These are phyloP conservation scores for Himalopsyche tibetana DNA, from an alignment of 2,888 invertebrate genomes.

Conservation along the genomic window DNA sequence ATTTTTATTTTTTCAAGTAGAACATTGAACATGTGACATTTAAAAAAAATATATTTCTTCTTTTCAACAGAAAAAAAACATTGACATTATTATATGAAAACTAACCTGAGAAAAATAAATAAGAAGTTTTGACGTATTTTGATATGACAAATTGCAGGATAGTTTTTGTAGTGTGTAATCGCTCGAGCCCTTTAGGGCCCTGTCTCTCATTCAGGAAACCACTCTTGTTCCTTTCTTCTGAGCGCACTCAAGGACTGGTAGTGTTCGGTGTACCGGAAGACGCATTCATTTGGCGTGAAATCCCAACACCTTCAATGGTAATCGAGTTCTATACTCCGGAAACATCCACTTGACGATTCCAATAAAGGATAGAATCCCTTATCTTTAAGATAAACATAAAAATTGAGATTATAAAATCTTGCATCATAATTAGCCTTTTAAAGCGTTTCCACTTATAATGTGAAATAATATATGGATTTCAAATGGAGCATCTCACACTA, in stretches of 20 bases:
- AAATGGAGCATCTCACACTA: too few relatives aligned
- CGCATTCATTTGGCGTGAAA: background rate
- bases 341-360: background rate
- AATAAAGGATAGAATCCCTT: background rate
- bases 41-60: too few relatives aligned
- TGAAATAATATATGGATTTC: too few relatives aligned
- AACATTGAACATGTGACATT: too few relatives aligned
- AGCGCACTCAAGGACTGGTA: background rate
- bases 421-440: too few relatives aligned
- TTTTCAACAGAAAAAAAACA: too few relatives aligned
- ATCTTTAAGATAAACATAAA: too few relatives aligned
- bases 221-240: background rate
- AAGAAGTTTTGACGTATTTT: background rate
- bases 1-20: too few relatives aligned
- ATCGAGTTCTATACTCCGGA: background rate
- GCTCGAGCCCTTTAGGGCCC: background rate
- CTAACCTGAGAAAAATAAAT: too few relatives aligned
- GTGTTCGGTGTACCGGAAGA: background rate
- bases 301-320: background rate
- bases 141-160: background rate
- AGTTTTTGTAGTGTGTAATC: background rate
- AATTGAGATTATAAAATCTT: too few relatives aligned
- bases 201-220: conserved; percentile 6
- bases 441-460: too few relatives aligned
- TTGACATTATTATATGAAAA: too few relatives aligned